Base-by-base conservation (phyloP, 2,797 vertebrate genomes). In the Sebastes flavidus region DNA sequence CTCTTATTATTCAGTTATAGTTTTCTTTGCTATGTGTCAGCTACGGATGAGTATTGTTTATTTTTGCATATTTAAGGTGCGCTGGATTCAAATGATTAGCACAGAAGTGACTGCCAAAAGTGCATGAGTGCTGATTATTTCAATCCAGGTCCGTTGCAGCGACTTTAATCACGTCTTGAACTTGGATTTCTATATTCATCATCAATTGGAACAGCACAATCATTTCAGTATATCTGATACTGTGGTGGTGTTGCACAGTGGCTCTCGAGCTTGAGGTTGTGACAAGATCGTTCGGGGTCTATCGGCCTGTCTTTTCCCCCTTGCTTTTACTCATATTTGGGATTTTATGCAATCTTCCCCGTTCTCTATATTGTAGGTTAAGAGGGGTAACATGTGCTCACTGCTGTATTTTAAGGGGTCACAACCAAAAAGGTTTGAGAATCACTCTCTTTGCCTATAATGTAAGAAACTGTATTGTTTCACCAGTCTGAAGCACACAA, bases 111-210 rank as follows among this genome's bases (percentile, higher is more conserved):
- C 76, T 74, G 72, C 60, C 62, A 62, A 94, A 94, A 93, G 93
- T 93, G 92, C 91, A 56, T 55, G 69, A 88, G 88, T 93, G 92
- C 90, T 76, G 81, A 91, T 78, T 86, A 32, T 89, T 90, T 88
- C 24, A 82, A 83, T 83, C 88, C 90, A 89, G 73, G 70, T 80
- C 54, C 72, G 81, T 68, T 70, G 77, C 79, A 72, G 73, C 52
- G 73, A 80, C 78, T 80, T 72, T 30, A 54, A 62, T 80, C 52
- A 56, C 18, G 0, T 77, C n/a, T 68, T 71, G 11, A 86, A 82
- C 65, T 67, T 67, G 66, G 74, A 77, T 83, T 72, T 87, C 22
- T 55, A 18, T 36, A 22, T 76, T 78, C 24, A 69, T 81, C 65
- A 65, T 80, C 18, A 38, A 70, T 77, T 29, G 59, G 77, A 73